A percentile compares a stretch with the other conserved stretches of the same genome.
Conservation (phyloP, 2,888 invertebrate genomes). For the Leucophora obtusa region DNA sequence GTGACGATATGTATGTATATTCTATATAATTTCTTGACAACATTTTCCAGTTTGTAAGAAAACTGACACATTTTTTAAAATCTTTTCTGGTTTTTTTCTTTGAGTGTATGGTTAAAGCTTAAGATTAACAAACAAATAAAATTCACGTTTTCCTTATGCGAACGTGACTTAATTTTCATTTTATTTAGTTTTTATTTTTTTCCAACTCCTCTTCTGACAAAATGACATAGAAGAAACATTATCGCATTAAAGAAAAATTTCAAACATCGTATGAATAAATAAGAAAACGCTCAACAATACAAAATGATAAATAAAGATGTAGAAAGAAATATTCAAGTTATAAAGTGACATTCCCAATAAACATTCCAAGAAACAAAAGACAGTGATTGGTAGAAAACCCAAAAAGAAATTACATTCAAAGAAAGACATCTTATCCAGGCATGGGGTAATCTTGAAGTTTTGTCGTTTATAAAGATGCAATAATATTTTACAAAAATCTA, state of each 20-base stretch:
- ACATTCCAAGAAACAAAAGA: constrained; percentile 24
- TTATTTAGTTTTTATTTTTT: neutral
- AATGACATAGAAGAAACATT: constrained; percentile 31
- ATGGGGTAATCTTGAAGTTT: too few species aligned
- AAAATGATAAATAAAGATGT: constrained; percentile 35
- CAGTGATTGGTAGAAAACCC: neutral
- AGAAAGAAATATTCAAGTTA: neutral
- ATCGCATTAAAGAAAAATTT: constrained; percentile 20
- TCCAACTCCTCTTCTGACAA: neutral
- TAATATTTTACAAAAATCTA: too few species aligned
- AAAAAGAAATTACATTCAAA: neutral
- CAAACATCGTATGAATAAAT: neutral
- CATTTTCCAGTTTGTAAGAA: too few species aligned
- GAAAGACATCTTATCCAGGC: neutral
- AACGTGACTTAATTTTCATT: constrained; percentile 58
- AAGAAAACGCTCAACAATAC: constrained; percentile 28
- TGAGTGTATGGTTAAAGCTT: constrained; percentile 21
- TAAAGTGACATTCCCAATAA: neutral
- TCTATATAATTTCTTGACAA: too few species aligned
- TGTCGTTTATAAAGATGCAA: too few species aligned
- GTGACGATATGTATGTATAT: too few species aligned
- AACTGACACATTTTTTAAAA: too few species aligned
- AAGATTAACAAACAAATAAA: constrained; percentile 55
- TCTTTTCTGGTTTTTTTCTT: too few species aligned
- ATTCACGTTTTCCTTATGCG: constrained; percentile 50